Base-by-base conservation (phyloP, 2,113 vertebrate species). In the Lanius ludovicianus region DNA sequence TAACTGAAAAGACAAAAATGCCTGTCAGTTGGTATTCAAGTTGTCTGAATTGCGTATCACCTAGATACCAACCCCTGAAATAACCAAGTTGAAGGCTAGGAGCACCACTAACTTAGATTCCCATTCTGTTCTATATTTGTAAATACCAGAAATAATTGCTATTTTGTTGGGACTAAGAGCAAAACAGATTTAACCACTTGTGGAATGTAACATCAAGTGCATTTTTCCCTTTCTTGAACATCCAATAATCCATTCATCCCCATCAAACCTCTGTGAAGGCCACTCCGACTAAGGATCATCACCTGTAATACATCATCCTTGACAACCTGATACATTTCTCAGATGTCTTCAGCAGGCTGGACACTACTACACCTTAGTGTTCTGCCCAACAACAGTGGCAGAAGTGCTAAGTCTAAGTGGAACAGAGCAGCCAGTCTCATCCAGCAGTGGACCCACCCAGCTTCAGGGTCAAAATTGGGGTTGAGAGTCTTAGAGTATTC, bases 1-100 rank as follows among this genome's bases (percentile, higher is more conserved):
- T 98, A 99, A 75, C 99, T 99, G 96, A 59, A 98, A 97, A 95
- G 77, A 68, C 75, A 94, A 92, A 57, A 80, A 84, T 46, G 31
- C 5, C 13, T 50, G 33, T 92, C 37, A 89, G 33, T 44, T 65
- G 27, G 30, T 49, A 79, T 84, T 53, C 25, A n/a, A 33, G 25
- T 23, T 49, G 33, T 10, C 55, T 41, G 59, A 20, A 11, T 30
- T 44, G 52, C 4, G 0, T 27, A 57, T 21, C 5, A 24, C 63
- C 39, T 47, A 74, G 23, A 64, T 9, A 64, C 1, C 15, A 64
- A 49, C 11, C 27, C 28, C 65, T 57, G 25, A 90, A 92, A 84
- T 35, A 89, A 84, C 3, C 5, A 49, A 69, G 21, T 60, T 41
- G 7, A 78, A 78, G 75, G 30, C 11, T 60, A 76, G 71, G 10